Conservation (phyloP, 30 jellyfish, hydroid and myxozoan species). For the Nemopilema nomurai region DNA sequence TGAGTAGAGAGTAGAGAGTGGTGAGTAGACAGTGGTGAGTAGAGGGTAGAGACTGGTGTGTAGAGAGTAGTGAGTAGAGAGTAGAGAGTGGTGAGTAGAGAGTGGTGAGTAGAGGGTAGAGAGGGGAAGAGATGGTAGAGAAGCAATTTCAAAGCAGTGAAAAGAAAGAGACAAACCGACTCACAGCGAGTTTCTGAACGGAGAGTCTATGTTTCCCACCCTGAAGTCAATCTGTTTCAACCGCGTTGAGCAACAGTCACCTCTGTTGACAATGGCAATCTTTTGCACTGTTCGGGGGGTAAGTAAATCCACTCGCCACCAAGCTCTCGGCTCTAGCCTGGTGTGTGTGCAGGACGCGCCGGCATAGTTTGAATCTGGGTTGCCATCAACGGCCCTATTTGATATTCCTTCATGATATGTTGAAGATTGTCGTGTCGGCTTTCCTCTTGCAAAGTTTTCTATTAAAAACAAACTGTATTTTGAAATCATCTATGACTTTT, state of each 20-base stretch:
- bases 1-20: too few relatives aligned
- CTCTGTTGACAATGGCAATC: slow-evolving; percentile 42
- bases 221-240: slow-evolving; percentile 45
- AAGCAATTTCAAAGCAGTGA: background rate
- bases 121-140: too few relatives aligned
- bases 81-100: too few relatives aligned
- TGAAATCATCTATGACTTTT: too few relatives aligned
- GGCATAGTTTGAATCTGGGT: slow-evolving; percentile 10
- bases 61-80: too few relatives aligned
- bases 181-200: slow-evolving; percentile 36
- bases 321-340: slow-evolving; percentile 35
- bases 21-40: too few relatives aligned
- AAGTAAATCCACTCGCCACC: slow-evolving; percentile 68
- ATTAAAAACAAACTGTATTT: too few relatives aligned
- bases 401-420: slow-evolving; percentile 10
- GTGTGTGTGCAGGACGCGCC: slow-evolving; percentile 53
- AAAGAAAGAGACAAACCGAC: background rate
- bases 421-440: slow-evolving; percentile 63
- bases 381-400: slow-evolving; percentile 62
- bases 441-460: slow-evolving; percentile 70
- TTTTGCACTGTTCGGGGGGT: slow-evolving; percentile 25
- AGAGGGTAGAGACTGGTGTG: too few relatives aligned
- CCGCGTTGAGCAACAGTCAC: slow-evolving; percentile 52
- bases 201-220: slow-evolving; percentile 59
- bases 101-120: too few relatives aligned